Base-by-base conservation (phyloP, 2,888 invertebrate genomes). In the Paralinhomoeus sp. region DNA sequence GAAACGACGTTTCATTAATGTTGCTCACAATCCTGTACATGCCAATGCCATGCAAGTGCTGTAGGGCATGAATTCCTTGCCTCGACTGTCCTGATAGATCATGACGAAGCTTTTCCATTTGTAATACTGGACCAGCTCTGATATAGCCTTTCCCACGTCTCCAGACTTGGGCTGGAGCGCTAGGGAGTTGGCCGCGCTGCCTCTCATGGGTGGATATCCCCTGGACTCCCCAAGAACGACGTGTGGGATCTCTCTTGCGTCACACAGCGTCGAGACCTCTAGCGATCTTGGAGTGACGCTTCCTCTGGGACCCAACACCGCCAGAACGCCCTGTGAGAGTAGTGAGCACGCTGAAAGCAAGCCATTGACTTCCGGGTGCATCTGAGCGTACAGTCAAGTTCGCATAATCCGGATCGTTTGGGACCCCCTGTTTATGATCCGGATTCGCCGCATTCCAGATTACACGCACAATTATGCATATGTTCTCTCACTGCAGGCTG, bases 211-310 rank as follows among this genome's bases (percentile, higher is more conserved):
- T 7, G 24, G n/a, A 5, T 39, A 3, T 5, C 27, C 27, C 27
- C 27, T 27, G 7, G 27, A 27, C 27, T 31, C 17, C 3, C 21
- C n/a, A 17, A 27, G 27, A 5, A 37, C 15, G 13, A 45, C 7
- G 35, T 45, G 41, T 7, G 45, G 43, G 3, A 42, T 18, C 24
- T 42, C 45, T 22, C 38, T 43, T 3, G 31, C 13, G 22, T 46
- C 46, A 35, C 43, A 43, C n/a, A 46, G 33, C 2, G 44, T 40
- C 20, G n/a, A 31, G 7, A 44, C 23, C n/a, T 46, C 43, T 2
- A 22, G 12, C 22, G 22, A 5, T 2, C 24, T 37, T 2, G 46
- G 40, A 18, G 23, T 24, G 20, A 18, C 18, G 5, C 13, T 18
- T 5, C 27, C 27, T 2, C 9, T 15, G 13, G 46, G 46, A n/a